Conservation (phyloP, 2,797 vertebrate species). For the Ctenopoma multispine region DNA sequence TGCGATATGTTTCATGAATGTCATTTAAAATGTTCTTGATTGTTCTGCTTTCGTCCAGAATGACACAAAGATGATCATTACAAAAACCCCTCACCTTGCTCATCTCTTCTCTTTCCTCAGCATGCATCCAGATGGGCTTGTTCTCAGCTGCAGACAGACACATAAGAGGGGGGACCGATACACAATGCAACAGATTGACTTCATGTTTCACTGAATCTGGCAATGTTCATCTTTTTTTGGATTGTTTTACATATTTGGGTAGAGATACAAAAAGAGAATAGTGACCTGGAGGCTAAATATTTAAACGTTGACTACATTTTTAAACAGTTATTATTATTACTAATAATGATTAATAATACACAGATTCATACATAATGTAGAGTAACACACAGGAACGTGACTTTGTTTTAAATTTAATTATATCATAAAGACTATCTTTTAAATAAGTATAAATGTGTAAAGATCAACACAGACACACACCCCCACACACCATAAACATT, state of each 20-base stretch:
- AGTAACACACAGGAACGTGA: neutral
- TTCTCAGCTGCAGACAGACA: conserved; percentile 90
- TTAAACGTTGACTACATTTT: neutral
- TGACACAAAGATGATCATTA: neutral
- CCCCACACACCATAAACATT: too few relatives aligned
- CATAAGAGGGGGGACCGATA: conserved; percentile 62
- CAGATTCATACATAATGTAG: neutral
- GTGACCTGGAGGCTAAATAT: neutral
- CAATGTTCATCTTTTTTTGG: neutral
- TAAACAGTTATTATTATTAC: neutral
- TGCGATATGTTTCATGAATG: neutral
- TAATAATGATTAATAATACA: neutral
- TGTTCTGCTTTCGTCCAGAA: neutral
- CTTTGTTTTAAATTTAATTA: conserved; percentile 9
- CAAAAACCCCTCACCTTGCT: conserved; percentile 90
- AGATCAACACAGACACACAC: neutral
- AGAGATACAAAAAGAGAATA: neutral
- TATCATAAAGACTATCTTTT: neutral
- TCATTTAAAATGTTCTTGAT: neutral
- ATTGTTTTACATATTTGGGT: neutral
- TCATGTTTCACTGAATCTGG: neutral
- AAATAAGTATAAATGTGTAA: neutral
- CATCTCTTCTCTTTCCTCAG: conserved; percentile 98
- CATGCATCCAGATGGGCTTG: conserved; percentile 99
- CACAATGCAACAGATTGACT: conserved; percentile 13